phyloP scores from a whole-genome alignment of 2,888 invertebrate genomes.

The Cinara cedri region DNA sequence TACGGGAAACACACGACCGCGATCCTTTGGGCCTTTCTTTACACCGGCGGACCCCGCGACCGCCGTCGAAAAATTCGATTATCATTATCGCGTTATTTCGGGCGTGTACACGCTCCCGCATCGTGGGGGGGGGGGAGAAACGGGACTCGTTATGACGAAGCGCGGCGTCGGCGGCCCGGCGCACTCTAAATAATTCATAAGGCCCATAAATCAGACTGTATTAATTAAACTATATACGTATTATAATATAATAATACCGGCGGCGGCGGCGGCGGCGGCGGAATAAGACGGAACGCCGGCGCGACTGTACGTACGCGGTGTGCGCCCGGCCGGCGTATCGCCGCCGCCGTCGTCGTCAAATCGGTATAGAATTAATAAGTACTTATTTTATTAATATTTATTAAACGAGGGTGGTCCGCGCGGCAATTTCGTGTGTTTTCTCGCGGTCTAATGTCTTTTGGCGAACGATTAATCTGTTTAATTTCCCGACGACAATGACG shows the following conservation, averaged over 20 bases:
- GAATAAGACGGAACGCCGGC: conserved; percentile 5
- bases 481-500: conserved; percentile 15
- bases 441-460: neutral
- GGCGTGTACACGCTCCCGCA: neutral
- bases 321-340: too few species aligned
- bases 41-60: neutral
- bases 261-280: neutral
- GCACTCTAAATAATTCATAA: conserved; percentile 57
- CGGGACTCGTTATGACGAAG: conserved; percentile 32
- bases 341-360: conserved; percentile 31
- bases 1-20: conserved; percentile 25
- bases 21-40: conserved; percentile 14
- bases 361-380: conserved; percentile 56
- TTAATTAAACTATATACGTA: conserved; percentile 53
- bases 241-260: conserved; percentile 37
- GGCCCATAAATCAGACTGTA: conserved; percentile 53
- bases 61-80: conserved; percentile 42
- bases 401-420: conserved; percentile 40
- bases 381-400: conserved; percentile 56
- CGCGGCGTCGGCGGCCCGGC: conserved; percentile 49
- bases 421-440: conserved; percentile 26
- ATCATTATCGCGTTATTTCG: conserved; percentile 45
- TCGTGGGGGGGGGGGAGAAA: conserved; percentile 34
- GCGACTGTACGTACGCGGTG: conserved; percentile 24
- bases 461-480: conserved; percentile 25